Evolutionary conservation across 2,888 invertebrate species (phyloP), one percentile per base, ranked within the genome.

Genomic region (Palloptera scutellata): DNA sequence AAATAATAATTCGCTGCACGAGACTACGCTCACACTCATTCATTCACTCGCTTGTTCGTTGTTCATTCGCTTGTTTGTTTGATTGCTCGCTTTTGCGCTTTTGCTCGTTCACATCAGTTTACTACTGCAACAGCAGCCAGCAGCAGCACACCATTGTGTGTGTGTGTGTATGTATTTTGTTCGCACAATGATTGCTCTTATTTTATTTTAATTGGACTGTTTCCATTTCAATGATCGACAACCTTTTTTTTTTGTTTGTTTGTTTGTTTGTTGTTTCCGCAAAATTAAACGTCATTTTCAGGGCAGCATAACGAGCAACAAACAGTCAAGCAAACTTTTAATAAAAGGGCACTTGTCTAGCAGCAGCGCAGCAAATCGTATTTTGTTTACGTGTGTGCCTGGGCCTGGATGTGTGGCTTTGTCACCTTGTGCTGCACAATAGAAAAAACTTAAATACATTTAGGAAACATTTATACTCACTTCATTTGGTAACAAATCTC

Each of bases 81-180:
- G 68, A 64, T 69, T 67, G 61, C 64, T 69, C 66, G 67, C 66
- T 68, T 69, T 69, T 69, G 67, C 61, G 3, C 40, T 65, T 62
- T 68, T 65, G 59, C 67, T 64, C n/a, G 30, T 59, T 66, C 48
- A 51, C n/a, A 30, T 42, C 62, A 58, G 66, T 30, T 41, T 48
- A 12, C 48, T 57, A 62, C 43, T 63, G 48, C 10, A 13, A 5
- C 12, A 15, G 15, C 15, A 15, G 13, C 48, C 48, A 48, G 48
- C 15, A 15, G 12, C 15, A n/a, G 48, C 48, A 15, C 9, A 5
- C 11, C 5, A 10, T 5, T 15, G 12, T 13, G n/a, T n/a, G 13
- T 13, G 48, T 48, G 15, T n/a, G n/a, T 48, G 43, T 61, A 15
- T 42, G 19, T 12, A 40, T 57, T 64, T 40, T 63, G 51, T 43